Conservation (phyloP, 2,113 vertebrate genomes). For the Bubo blakistoni region DNA sequence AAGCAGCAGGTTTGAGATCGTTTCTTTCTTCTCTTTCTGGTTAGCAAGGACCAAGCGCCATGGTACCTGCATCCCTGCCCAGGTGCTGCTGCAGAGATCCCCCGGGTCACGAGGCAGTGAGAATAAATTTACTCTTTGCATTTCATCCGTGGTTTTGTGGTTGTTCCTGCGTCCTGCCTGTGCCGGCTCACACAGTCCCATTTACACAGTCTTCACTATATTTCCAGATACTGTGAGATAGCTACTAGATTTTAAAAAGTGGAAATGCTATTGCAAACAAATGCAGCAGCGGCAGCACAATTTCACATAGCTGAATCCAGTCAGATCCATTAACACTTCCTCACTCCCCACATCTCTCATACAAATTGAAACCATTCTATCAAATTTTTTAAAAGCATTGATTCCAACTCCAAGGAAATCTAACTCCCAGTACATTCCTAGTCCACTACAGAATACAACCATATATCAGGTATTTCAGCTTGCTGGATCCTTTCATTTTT, state of each 20-base stretch:
- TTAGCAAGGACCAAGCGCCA: too few relatives aligned
- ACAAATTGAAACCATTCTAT: not conserved
- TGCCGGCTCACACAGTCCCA: too few relatives aligned
- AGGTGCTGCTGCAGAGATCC: too few relatives aligned
- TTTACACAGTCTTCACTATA: not conserved
- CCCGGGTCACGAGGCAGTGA: too few relatives aligned
- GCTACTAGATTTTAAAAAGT: not conserved
- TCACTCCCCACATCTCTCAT: accelerated
- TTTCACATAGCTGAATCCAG: not conserved
- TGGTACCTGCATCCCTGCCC: too few relatives aligned
- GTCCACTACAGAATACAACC: not conserved
- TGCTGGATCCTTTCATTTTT: not conserved
- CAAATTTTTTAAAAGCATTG: not conserved
- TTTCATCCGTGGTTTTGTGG: too few relatives aligned
- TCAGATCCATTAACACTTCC: not conserved
- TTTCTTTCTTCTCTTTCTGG: too few relatives aligned
- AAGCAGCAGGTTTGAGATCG: too few relatives aligned
- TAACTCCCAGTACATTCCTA: not conserved
- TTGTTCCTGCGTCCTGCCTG: too few relatives aligned
- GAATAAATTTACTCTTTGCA: too few relatives aligned
- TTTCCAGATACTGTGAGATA: not conserved
- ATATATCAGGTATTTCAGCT: not conserved
- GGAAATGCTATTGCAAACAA: not conserved
- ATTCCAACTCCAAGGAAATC: not conserved
- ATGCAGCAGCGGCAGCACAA: not conserved